phyloP scores from a whole-genome alignment of 2,113 vertebrate genomes.

The Nothoprocta pentlandii region DNA sequence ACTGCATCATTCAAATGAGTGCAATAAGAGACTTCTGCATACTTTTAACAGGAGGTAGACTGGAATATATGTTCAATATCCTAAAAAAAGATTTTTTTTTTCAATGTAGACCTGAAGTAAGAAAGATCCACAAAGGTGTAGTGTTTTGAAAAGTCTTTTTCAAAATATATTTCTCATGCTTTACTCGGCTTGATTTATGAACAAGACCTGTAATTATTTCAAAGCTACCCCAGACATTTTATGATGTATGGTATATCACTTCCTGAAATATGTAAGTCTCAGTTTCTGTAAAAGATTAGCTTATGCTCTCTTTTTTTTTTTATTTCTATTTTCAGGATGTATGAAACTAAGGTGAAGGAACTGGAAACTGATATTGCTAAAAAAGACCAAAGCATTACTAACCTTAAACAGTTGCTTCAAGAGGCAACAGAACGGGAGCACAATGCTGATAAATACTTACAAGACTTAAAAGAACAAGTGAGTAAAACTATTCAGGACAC shows the following conservation, averaged over 20 bases:
- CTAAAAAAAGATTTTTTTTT: neutral
- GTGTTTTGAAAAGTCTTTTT: neutral
- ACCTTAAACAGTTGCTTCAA: conserved; percentile 83
- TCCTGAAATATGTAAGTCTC: neutral
- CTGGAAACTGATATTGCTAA: conserved; percentile 85
- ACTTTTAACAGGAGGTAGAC: neutral
- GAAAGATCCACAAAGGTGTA: neutral
- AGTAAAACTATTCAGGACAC: conserved; percentile 44
- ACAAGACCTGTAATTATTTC: neutral
- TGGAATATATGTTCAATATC: neutral
- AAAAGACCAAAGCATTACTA: conserved; percentile 83
- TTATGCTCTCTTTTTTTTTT: neutral
- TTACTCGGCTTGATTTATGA: neutral
- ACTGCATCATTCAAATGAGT: neutral
- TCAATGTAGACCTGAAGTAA: neutral
- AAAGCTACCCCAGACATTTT: neutral
- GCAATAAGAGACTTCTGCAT: neutral
- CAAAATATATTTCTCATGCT: neutral
- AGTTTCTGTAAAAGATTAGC: neutral
- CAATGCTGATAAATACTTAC: conserved; percentile 67
- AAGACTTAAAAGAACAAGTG: conserved; percentile 86
- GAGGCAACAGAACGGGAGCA: conserved; percentile 82
- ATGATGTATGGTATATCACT: neutral
- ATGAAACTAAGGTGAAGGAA: conserved; percentile 90
- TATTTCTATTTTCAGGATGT: conserved; percentile 80